A percentile compares a stretch with the other conserved stretches of the same genome.
Conservation (phyloP, 1,140 invertebrate genomes). For the Achatina immaculata region DNA sequence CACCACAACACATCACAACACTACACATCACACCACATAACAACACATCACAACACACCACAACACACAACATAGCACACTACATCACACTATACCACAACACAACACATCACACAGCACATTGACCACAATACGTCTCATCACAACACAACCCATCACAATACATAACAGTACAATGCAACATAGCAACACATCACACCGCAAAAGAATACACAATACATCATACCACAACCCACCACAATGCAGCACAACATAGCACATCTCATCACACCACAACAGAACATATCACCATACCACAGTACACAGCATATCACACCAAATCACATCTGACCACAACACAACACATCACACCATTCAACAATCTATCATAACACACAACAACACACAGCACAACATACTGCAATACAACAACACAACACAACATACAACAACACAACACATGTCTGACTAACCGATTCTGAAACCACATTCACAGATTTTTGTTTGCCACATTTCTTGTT, state of each 20-base stretch:
- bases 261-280: slow-evolving; percentile 42
- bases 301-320: neutral
- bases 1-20: slow-evolving; percentile 53
- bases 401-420: no score
- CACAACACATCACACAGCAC: no score
- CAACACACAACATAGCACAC: neutral
- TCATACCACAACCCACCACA: slow-evolving; percentile 52
- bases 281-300: neutral
- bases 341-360: neutral
- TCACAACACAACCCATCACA: slow-evolving; percentile 48
- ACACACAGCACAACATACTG: neutral
- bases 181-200: slow-evolving; percentile 53
- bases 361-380: neutral
- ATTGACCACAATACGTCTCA: slow-evolving; percentile 29
- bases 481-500: no score
- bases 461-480: no score
- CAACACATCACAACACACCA: slow-evolving; percentile 19
- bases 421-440: no score
- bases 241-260: slow-evolving; percentile 53
- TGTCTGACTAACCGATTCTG: no score
- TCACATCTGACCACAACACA: neutral
- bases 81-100: no score
- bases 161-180: slow-evolving; percentile 46
- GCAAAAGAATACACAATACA: slow-evolving; percentile 51
- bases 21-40: slow-evolving; percentile 47